Evolutionary conservation across 2,113 vertebrate genomes (phyloP).

Genomic region (Gadus macrocephalus): DNA sequence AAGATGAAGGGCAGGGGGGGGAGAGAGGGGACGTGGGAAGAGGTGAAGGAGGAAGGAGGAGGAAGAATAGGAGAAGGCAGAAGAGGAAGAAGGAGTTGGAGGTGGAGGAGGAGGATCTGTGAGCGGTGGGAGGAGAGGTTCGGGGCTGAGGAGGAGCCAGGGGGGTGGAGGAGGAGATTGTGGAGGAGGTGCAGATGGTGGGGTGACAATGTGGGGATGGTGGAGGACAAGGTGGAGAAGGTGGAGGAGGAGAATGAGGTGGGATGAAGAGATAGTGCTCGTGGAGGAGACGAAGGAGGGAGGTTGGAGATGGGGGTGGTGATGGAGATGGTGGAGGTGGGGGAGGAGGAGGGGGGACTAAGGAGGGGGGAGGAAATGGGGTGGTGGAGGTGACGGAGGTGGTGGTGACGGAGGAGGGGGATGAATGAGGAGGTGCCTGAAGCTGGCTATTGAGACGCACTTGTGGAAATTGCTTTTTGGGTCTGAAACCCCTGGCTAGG

Average conservation of each 20-base stretch:
- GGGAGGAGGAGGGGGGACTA: slow-evolving; percentile 58
- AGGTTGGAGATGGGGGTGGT: slow-evolving; percentile 31
- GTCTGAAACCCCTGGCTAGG: background rate
- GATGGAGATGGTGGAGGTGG: background rate
- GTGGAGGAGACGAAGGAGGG: slow-evolving; percentile 42
- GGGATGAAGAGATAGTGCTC: too few relatives aligned
- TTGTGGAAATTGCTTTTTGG: background rate
- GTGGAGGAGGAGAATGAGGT: slow-evolving; percentile 1
- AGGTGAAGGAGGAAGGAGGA: too few relatives aligned
- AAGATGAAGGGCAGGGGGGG: too few relatives aligned
- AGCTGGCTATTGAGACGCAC: background rate
- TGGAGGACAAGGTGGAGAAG: background rate
- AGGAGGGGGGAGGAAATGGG: slow-evolving; percentile 51
- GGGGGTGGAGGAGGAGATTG: too few relatives aligned
- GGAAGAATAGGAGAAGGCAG: too few relatives aligned
- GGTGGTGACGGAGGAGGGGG: background rate
- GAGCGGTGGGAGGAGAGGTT: too few relatives aligned
- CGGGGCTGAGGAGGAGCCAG: too few relatives aligned
- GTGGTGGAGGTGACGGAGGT: background rate
- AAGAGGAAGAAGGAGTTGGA: too few relatives aligned
- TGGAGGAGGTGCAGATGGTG: too few relatives aligned
- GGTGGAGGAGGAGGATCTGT: too few relatives aligned
- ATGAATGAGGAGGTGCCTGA: background rate
- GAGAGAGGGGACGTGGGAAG: too few relatives aligned
- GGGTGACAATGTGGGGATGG: background rate